Evolutionary conservation across 2,113 vertebrate genomes (phyloP), one percentile per base, ranked within the genome.

Genomic region (Pterophyllum scalare): DNA sequence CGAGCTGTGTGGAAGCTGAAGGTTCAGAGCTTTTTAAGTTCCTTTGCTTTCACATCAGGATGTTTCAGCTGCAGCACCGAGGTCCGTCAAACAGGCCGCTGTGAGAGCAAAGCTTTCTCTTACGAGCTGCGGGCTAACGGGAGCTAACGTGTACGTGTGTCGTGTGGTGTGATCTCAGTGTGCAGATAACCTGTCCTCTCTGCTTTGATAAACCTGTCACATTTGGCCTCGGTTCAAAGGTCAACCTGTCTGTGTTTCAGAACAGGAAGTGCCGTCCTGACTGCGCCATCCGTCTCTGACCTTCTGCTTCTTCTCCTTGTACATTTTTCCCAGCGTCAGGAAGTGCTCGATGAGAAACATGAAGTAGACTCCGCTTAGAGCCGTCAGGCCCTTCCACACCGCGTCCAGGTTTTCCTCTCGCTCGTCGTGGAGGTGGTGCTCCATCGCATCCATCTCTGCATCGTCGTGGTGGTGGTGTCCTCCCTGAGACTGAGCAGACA

Each of bases 341-440:
- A 99, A 96, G 90, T 99, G 98, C 75, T 99, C 98, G 58, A 97
- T 98, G 28, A 99, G 97, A 84, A 99, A 99, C 98, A 99, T 99
- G 92, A 99, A 91, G 94, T 99, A 99, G 49, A 99, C 96, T 12
- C 98, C 98, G 3, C 96, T 95, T 75, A 99, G 95, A 0, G 97
- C 97, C 2, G 98, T 98, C 82, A 99, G 93, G 7, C 98, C 98
- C 33, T 98, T 99, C 97, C 97, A 99, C 0, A 99, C 97, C 0
- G 94, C 92, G 92, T 98, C 97, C 91, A 99, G 94, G 89, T 97
- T 94, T 76, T 97, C 96, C 6, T 79, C 82, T 0, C 12, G n/a
- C 80, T 94, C 87, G 0, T 20, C 83, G 20, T 93, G 87, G 15
- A 6, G 2, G 59, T 90, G 75, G 10, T 89, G 88, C 1, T 17